Evolutionary conservation across 2,113 vertebrate genomes (phyloP), one percentile per base, ranked within the genome.

Genomic region (Perca schrenkii): DNA sequence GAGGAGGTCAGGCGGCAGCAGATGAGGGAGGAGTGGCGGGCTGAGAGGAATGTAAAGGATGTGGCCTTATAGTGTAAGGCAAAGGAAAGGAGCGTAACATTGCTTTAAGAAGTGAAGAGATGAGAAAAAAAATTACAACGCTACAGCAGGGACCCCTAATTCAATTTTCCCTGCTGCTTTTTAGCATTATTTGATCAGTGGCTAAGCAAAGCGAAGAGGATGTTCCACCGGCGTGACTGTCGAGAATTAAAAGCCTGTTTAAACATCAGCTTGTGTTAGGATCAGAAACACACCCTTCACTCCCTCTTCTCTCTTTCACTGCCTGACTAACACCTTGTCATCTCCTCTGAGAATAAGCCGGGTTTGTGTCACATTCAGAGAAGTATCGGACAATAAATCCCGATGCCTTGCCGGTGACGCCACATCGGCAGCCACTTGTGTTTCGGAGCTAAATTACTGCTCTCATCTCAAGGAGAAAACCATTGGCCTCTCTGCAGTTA

Each of bases 171-270:
- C 68, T 34, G 66, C 85, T 91, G 89, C 82, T 84, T 89, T 93
- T 89, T 90, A 83, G 80, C 66, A 71, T 90, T 90, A 89, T 90
- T 91, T 91, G 86, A 91, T 93, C 91, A 90, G 86, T 72, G 70
- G 60, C 76, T 82, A 66, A 79, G 79, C 86, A 86, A 85, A 87
- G 72, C 73, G 47, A 52, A 57, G 66, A 77, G 79, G 81, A 80
- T 72, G 68, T 80, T 86, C 81, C 67, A 80, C 61, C 25, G 34
- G 66, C 6, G 40, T 67, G 74, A 77, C 87, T 82, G 79, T 84
- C 17, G 53, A 82, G 71, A 89, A 93, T 90, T 92, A 92, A 89
- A 90, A 89, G 85, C 83, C 86, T 83, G 64, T 87, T 91, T 88
- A 88, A 90, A 81, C 79, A 83, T 89, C 74, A 47, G 77, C 87